Base-by-base conservation (phyloP, 1,140 invertebrate species). In the Drosophila jambulina region DNA sequence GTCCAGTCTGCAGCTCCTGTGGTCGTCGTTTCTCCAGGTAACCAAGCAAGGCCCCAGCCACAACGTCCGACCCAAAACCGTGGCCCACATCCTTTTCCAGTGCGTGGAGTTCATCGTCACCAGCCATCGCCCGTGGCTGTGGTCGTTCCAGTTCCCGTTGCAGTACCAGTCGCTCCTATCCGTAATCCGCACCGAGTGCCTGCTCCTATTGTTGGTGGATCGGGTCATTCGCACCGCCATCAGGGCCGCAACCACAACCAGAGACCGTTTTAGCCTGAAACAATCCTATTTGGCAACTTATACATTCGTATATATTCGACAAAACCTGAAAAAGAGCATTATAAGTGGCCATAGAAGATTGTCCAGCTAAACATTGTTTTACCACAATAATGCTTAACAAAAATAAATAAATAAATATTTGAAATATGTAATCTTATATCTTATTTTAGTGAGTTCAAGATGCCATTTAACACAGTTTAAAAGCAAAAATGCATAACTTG, bases 171-270 rank as follows among this genome's bases (percentile, higher is more conserved):
- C 13, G 32, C 32, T 36, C 63, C 65, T 12, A 53, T 51, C 38
- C 65, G 65, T 9, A 45, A 49, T 21, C 9, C 64, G 1, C 43
- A 63, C 15, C 60, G 65, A 68, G 60, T 17, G 15, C 6, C 60
- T 19, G 51, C 15, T 19, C 25, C 60, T n/a, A 17, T 63, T 21
- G 25, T n/a, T 13, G 8, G 23, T 42, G 61, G 17, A 29, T 29
- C 60, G 17, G 64, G 49, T 7, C 38, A 57, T 42, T 34, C 40
- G 2, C 54, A 71, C 10, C 25, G 21, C 10, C 64, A 58, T 9
- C 64, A 70, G 29, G 23, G 23, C 6, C 49, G 25, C 34, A 9
- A 48, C 19, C 64, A 38, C n/a, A 49, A 51, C 25, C 40, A 70
- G 38, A 56, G 19, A 17, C 64, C 64, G 4, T 29, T 70, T 17